Evolutionary conservation across 2,888 invertebrate species (phyloP).

Genomic region (Drosophila histrio): DNA sequence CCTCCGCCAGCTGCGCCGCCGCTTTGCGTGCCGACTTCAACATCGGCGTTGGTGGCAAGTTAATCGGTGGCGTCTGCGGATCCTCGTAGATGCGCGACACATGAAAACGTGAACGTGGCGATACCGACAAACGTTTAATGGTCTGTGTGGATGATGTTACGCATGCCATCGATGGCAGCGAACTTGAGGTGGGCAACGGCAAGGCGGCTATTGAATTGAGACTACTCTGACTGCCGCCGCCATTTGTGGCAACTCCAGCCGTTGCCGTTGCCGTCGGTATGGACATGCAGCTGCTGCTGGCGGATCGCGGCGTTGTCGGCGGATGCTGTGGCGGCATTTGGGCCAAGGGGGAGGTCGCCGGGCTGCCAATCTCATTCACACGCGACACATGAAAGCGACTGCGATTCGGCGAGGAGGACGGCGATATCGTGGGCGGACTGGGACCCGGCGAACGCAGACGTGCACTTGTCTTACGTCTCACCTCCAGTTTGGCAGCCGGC

Average conservation of each 20-base stretch:
- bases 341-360: constrained; percentile 79
- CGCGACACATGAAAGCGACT: constrained; percentile 84
- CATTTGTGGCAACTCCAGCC: background rate
- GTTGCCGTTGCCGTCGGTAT: constrained; percentile 56
- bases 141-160: constrained; percentile 82
- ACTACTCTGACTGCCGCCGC: constrained; percentile 50
- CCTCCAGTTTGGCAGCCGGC: constrained; percentile 79
- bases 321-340: constrained; percentile 67
- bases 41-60: constrained; percentile 81
- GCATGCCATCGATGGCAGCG: constrained; percentile 80
- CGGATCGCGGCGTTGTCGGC: constrained; percentile 52
- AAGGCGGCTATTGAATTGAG: constrained; percentile 30
- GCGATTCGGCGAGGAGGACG: constrained; percentile 89
- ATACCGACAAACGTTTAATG: constrained; percentile 80
- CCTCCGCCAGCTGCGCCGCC: constrained; percentile 47
- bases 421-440: constrained; percentile 87
- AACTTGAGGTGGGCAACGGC: constrained; percentile 78
- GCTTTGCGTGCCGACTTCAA: constrained; percentile 62
- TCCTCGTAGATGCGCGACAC: constrained; percentile 83
- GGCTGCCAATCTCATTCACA: constrained; percentile 80
- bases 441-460: constrained; percentile 89
- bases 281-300: constrained; percentile 67
- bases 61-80: constrained; percentile 82
- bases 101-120: constrained; percentile 83
- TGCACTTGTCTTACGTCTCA: constrained; percentile 83